Evolutionary conservation across 2,113 vertebrate species (phyloP), one percentile per base, ranked within the genome.

Genomic region (Oostethus manadensis): DNA sequence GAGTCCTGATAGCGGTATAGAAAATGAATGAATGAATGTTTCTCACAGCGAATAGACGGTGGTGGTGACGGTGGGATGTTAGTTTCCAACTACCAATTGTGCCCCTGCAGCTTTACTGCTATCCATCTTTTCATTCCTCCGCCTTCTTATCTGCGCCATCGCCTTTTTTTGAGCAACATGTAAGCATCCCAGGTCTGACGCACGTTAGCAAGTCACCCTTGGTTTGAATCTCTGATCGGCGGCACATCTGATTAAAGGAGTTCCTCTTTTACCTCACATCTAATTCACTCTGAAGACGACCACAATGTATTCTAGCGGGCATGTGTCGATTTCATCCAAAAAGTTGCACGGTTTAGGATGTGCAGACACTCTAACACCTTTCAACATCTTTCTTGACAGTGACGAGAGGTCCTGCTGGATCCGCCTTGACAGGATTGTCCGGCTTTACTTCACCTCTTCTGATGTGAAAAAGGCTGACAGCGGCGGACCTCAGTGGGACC

Each of bases 381-480:
- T 71, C 69, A 64, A 71, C 70, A 47, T 45, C 35, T 22, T 42
- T 42, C 65, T 60, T 68, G 73, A 71, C 69, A 76, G 70, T 56
- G 49, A 26, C 11, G 62, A 55, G 63, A 63, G 17, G 49, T 70
- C 65, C 56, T 21, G 35, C 26, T n/a, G 54, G 64, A 70, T 72
- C n/a, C 60, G 4, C 18, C 42, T 0, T 60, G 74, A 69, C 70
- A 49, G 74, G 57, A 58, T 10, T 48, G 71, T 79, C 64, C 69
- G 58, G 70, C 50, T 55, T 33, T 75, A 78, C 60, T 60, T 53
- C 65, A 59, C 49, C 59, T 33, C 53, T 0, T 46, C 70, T 84
- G 81, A 86, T 54, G 77, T 80, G 68, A 85, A 66, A 50, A 5
- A 2, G 63, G 65, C 71, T 79, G 84, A 85, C 86, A 85, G 71